Base-by-base conservation (phyloP, 2,797 vertebrate species). In the Pelobates cultripes region DNA sequence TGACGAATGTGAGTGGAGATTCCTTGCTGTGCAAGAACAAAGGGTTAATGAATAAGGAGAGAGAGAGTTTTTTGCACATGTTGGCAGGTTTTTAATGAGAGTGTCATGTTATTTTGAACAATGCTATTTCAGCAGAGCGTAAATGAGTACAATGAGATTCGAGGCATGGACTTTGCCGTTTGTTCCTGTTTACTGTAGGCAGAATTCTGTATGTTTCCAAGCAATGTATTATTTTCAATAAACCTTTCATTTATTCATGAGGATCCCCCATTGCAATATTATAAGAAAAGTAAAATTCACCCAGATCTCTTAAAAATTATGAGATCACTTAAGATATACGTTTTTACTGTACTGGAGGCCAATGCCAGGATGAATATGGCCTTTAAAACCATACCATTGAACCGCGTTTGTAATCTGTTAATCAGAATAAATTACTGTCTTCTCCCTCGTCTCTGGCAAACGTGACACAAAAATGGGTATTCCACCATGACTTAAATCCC, bases 51-150 rank as follows among this genome's bases (percentile, higher is more conserved):
- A 60, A 2, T 2, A 41, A 64, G 10, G 42, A 64, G 13, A 51
- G 47, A 47, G 5, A 67, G 28, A 72, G 57, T 1, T 69, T 82
- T 67, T 3, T 78, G 75, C 75, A 68, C 75, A 73, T 66, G 51
- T 47, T 74, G 81, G 70, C 75, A 74, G 81, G 43, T 78, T 78
- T 78, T 42, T 83, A 83, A 83, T 83, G 70, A 68, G 72, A 47
- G 70, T 69, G 63, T 83, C 51, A 51, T 78, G 70, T 83, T 73
- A 77, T 77, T 70, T 68, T 63, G 70, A 78, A 74, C 60, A 73
- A 76, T 73, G 70, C 63, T 45, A 60, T 60, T 57, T 57, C 61
- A 67, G 45, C 47, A 57, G n/a, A 68, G 60, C 15, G 12, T 28
- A 57, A 61, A 69, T 42, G 10, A 45, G 43, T 53, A 60, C 42